Evolutionary conservation across 2,888 invertebrate genomes (phyloP), one percentile per base, ranked within the genome.

Genomic region (Cerastis rubricosa): DNA sequence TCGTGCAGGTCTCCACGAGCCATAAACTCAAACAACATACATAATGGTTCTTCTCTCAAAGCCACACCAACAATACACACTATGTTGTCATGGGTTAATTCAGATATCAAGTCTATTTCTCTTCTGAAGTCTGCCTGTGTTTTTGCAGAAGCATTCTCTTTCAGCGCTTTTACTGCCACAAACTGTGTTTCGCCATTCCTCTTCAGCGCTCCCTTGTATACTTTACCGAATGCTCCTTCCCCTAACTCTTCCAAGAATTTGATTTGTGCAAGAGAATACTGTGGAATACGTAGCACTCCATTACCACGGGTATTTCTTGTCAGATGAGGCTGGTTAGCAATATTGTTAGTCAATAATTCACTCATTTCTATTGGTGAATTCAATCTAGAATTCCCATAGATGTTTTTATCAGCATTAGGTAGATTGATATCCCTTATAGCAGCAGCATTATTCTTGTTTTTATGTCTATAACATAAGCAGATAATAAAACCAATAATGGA

Each of bases 11-110:
- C 99, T 0, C 99, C 99, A 94, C 99, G 98, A 0, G 98, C 98
- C 99, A 99, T 99, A 92, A 99, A 99, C 94, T 99, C 99, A 95
- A 99, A 99, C 40, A 99, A 96, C 99, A 99, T 99, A 92, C 99
- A 99, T 93, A 98, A 97, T 0, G 99, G 99, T 91, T 99, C 98
- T 89, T 98, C 98, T 89, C 98, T 98, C 80, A 99, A 97, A 76
- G 99, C 98, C 14, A 99, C 99, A 0, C 99, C 99, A 78, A 99
- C 97, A 87, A 99, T 97, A 94, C 99, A 99, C 64, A 99, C 99
- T 89, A 99, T 99, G 93, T 99, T 99, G 1, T 99, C 98, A 96
- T 99, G 99, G 82, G 98, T 98, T 80, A 99, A 96, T 93, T 99
- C 99, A 0, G 99, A 98, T 97, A 99, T 99, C 73, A 99, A 97